Conservation (phyloP, 2,888 invertebrate genomes). For the Synergus itoensis region DNA sequence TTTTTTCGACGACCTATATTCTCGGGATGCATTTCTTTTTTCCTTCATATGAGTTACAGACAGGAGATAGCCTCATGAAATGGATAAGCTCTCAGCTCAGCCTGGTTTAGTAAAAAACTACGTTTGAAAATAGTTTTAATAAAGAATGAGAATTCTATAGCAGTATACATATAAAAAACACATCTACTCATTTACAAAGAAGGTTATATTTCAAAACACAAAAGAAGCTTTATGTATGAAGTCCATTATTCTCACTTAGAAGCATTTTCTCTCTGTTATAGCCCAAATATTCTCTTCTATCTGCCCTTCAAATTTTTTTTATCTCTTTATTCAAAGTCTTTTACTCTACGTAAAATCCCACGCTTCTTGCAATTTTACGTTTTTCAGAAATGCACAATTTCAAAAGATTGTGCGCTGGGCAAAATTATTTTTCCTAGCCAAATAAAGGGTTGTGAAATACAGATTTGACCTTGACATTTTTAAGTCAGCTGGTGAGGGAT, state of each 20-base stretch:
- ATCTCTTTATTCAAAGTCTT: background rate
- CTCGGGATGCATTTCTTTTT: background rate
- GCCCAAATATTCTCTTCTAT: background rate
- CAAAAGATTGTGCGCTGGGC: background rate
- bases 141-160: background rate
- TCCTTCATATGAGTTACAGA: background rate
- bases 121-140: constrained; percentile 4
- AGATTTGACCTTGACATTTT: background rate
- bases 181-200: background rate
- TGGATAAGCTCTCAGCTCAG: background rate
- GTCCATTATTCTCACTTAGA: background rate
- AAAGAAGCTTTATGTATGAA: background rate
- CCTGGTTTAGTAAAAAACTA: background rate
- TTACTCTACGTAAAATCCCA: background rate
- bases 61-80: background rate
- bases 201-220: background rate
- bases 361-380: background rate
- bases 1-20: constrained; percentile 6
- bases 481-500: too few relatives aligned
- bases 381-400: background rate
- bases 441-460: background rate
- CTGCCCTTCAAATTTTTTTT: background rate
- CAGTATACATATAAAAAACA: background rate
- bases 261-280: background rate
- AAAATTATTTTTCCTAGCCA: too few relatives aligned